phyloP scores from a whole-genome alignment of 2,888 invertebrate species.

The Acanthacorydalis orientalis region DNA sequence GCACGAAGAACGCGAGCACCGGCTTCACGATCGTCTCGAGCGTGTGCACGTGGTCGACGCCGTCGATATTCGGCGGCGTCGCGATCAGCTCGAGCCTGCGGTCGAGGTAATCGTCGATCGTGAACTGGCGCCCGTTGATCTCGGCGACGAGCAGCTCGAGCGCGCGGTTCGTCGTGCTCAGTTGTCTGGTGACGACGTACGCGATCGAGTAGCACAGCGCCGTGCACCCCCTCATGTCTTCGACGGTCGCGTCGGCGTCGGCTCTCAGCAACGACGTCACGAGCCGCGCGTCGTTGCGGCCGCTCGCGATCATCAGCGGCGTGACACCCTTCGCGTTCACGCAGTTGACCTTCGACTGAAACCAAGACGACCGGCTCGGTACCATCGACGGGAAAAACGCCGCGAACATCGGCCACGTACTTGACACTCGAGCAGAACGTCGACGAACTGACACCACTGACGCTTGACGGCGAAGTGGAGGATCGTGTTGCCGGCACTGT shows the following conservation, averaged over 20 bases:
- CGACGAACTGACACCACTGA: conserved; percentile 22
- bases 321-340: conserved; percentile 20
- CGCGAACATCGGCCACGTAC: too few relatives aligned
- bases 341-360: conserved; percentile 9
- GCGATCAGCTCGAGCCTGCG: conserved; percentile 17
- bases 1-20: conserved; percentile 20
- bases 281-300: conserved; percentile 16
- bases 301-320: conserved; percentile 24
- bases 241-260: conserved; percentile 18
- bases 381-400: not conserved
- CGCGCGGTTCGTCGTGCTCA: conserved; percentile 15
- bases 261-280: conserved; percentile 17
- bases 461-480: conserved; percentile 24
- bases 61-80: conserved; percentile 12
- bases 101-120: conserved; percentile 18
- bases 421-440: conserved; percentile 17
- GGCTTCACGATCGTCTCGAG: conserved; percentile 17
- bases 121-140: conserved; percentile 14
- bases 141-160: conserved; percentile 17
- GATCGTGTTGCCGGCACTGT: conserved; percentile 22
- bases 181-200: conserved; percentile 18
- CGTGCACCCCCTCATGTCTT: conserved; percentile 22
- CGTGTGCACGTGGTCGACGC: conserved; percentile 12
- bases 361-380: too few relatives aligned
- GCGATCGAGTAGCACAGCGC: conserved; percentile 24